Evolutionary conservation across 2,113 vertebrate species (phyloP).

Genomic region (Syrmaticus mikado): DNA sequence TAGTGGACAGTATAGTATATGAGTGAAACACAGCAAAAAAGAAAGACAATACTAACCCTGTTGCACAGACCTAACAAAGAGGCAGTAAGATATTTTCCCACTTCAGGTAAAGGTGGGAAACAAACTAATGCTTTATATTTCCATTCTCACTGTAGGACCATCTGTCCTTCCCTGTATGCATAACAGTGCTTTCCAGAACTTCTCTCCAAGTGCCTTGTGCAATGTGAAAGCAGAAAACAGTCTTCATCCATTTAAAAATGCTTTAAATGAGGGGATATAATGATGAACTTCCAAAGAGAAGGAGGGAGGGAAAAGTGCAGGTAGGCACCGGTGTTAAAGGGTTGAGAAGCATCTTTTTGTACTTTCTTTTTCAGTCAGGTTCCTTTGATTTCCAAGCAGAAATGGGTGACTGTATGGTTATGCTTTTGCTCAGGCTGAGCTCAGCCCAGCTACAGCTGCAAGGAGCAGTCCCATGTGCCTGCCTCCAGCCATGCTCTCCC

Average conservation of each 20-base stretch:
- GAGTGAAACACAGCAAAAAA: neutral
- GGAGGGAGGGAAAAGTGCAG: neutral
- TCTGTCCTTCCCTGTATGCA: neutral
- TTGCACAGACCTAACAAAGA: neutral
- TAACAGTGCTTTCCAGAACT: neutral
- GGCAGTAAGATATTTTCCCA: neutral
- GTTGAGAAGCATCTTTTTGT: neutral
- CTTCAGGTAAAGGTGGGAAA: neutral
- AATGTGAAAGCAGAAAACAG: neutral
- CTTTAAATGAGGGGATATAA: neutral
- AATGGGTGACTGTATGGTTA: neutral
- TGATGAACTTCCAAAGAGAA: rapidly evolving
- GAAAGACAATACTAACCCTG: neutral
- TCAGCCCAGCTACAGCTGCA: neutral
- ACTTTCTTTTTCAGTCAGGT: neutral
- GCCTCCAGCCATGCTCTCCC: neutral
- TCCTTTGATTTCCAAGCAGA: neutral
- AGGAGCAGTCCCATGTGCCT: rapidly evolving
- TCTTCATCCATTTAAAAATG: neutral
- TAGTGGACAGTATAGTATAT: neutral
- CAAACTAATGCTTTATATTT: neutral
- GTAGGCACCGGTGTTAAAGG: rapidly evolving
- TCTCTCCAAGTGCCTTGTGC: neutral
- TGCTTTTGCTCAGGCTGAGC: neutral
- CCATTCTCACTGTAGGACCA: neutral